Evolutionary conservation across 2,113 vertebrate genomes (phyloP), one percentile per base, ranked within the genome.

Genomic region (Gallinago jamesoni): DNA sequence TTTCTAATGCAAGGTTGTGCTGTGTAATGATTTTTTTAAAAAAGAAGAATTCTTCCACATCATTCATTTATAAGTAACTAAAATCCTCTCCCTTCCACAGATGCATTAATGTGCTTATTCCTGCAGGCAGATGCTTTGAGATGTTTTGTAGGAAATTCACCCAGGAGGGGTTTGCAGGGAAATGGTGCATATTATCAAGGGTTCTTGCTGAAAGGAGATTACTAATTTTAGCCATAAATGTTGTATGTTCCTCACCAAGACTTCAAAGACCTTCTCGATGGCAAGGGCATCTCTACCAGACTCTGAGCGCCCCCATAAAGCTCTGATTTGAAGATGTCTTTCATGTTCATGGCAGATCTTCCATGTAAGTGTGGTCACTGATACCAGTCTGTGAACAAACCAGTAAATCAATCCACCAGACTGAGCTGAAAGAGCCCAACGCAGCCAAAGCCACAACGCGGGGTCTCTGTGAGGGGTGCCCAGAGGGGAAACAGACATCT

Each of bases 71-170:
- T 25, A 88, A 53, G 70, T 52, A n/a, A 74, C 82, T 53, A 59
- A 70, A 14, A 1, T 0, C 6, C 23, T 9, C 72, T 33, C 37
- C 21, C n/a, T 31, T 45, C 33, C 39, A 48, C 84, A 55, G 78
- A 48, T 93, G 52, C 48, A 84, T 87, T 89, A 59, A 74, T 63
- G 76, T 84, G 69, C 56, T 95, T 88, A 88, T 57, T 84, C 87
- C 57, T 91, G 80, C 73, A 95, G 64, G 69, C 77, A 82, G 82
- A 78, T 76, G 68, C 60, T 84, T 79, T 63, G 74, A 91, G 93
- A 79, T 52, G 93, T 25, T 57, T 37, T 69, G 43, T 33, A 59
- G 5, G 25, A 41, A 69, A 79, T 41, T 24, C 62, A 70, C 13
- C 56, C 31, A 9, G 35, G 33, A 88, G 22, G 68, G 25, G 10